Evolutionary conservation across 2,113 vertebrate genomes (phyloP), one percentile per base, ranked within the genome.

Genomic region (Riparia riparia): DNA sequence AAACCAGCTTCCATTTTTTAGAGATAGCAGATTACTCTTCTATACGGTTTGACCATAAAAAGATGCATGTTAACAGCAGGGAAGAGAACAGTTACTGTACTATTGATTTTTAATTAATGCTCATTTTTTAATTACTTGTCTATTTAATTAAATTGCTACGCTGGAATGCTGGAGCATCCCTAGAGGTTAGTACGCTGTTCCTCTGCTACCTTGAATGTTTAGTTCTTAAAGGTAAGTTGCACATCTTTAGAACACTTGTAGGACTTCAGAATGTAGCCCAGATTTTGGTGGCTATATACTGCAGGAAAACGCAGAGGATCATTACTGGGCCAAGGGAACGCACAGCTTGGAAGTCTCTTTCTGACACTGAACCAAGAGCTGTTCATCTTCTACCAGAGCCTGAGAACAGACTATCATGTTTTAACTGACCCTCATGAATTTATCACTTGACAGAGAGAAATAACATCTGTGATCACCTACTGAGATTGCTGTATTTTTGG

Each of bases 71-170:
- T 68, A 93, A 53, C 37, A 70, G 66, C 57, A 82, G 34, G 47
- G 14, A 86, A 79, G 26, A 83, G n/a, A 86, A 49, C 7, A 37
- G 20, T 17, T 66, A 31, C 50, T 81, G 68, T 77, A 89, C 29
- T 77, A 82, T 12, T 49, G 68, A 63, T 83, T 84, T 81, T 94
- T 81, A 92, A 94, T 86, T 92, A 93, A 84, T 20, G 16, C 37
- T 86, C 12, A 7, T 71, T 88, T 60, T 76, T 32, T 57, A 90
- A 82, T 92, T 68, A 69, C 49, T 20, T 78, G 50, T 22, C 31
- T 80, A 72, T 76, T n/a, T 39, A 78, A 94, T 96, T 91, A 73
- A 86, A 81, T 80, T 34, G 42, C 63, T 45, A 73, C 21, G 5
- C 5, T 81, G 81, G 82, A 81, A 83, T 8, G 26, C 45, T 63